phyloP scores from a whole-genome alignment of 1,140 invertebrate species.

The Carposina sasakii region DNA sequence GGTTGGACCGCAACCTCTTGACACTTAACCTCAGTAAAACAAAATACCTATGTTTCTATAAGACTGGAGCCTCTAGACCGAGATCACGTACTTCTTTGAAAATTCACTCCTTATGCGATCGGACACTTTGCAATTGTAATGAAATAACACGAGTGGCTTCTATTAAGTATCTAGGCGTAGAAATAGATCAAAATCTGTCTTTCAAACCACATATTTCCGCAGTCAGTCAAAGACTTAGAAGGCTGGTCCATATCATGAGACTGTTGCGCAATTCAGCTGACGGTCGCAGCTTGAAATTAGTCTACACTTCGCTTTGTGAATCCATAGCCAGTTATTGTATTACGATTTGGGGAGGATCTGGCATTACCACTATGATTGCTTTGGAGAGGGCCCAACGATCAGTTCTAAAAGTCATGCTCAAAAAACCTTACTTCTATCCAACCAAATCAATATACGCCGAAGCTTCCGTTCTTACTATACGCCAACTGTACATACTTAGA shows the following conservation, averaged over 20 bases:
- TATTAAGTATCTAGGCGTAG: neutral
- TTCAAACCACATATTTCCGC: neutral
- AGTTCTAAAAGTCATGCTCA: neutral
- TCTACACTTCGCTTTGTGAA: neutral
- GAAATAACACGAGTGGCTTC: too few relatives aligned
- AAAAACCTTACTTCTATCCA: neutral
- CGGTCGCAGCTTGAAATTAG: neutral
- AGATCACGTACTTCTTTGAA: too few relatives aligned
- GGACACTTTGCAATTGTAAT: too few relatives aligned
- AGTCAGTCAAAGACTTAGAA: neutral
- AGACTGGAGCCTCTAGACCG: neutral
- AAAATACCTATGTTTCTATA: neutral
- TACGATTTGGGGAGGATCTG: neutral
- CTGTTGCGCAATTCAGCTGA: neutral
- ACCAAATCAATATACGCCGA: neutral
- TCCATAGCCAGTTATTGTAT: neutral
- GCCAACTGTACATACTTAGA: neutral
- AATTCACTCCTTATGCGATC: too few relatives aligned
- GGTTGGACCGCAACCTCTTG: neutral
- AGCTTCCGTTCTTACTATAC: neutral
- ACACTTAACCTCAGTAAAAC: neutral
- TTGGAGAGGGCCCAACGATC: conserved; percentile 3
- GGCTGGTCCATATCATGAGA: neutral
- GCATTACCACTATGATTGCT: neutral
- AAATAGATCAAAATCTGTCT: neutral